phyloP scores from a whole-genome alignment of 2,797 vertebrate genomes.

The Clarias pachynema region DNA sequence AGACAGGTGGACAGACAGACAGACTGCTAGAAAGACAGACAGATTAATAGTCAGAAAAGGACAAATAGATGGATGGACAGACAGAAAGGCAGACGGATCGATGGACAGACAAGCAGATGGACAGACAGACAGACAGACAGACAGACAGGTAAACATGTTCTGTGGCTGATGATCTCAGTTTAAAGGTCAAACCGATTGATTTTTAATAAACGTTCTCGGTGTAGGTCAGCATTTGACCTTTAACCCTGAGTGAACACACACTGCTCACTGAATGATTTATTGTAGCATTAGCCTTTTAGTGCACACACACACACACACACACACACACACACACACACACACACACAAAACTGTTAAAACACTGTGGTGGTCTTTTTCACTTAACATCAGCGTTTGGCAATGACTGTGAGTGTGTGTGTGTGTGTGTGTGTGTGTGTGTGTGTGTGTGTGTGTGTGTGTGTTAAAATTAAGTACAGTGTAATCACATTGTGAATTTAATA shows the following conservation, averaged over 20 bases:
- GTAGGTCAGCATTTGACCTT: slow-evolving; percentile 62
- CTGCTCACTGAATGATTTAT: slow-evolving; percentile 20
- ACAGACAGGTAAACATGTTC: slow-evolving; percentile 6
- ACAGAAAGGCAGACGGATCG: background rate
- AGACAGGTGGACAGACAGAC: background rate
- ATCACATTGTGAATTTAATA: background rate
- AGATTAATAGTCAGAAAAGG: background rate
- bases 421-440: slow-evolving; percentile 11
- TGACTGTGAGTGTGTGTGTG: background rate
- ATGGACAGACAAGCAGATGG: background rate
- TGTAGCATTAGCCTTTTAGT: slow-evolving; percentile 13
- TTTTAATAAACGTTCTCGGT: slow-evolving; percentile 60
- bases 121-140: background rate
- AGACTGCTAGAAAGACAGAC: background rate
- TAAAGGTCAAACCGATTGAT: slow-evolving; percentile 64
- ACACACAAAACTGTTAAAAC: background rate
- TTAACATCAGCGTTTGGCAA: background rate
- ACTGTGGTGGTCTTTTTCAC: background rate
- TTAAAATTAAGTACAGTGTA: background rate
- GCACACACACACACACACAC: background rate
- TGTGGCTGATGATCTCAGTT: slow-evolving; percentile 36
- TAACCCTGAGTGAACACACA: slow-evolving; percentile 35
- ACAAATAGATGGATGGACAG: background rate
- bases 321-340: background rate
- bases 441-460: slow-evolving; percentile 14